Evolutionary conservation across 2,888 invertebrate genomes (phyloP), one percentile per base, ranked within the genome.

Genomic region (Callyntrura guangdongensis): DNA sequence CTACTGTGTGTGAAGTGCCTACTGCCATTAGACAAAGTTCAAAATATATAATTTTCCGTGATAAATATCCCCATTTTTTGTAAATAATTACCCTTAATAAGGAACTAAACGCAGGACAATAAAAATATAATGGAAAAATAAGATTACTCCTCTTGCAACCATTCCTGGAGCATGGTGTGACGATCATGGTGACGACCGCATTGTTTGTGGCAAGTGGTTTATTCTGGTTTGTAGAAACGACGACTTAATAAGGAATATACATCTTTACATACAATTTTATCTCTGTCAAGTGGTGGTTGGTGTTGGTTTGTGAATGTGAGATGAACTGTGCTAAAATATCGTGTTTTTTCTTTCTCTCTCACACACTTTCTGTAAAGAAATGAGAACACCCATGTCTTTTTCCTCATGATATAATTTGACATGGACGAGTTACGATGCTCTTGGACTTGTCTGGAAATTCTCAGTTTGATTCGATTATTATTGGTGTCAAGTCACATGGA

Each of bases 361-460:
- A 36, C 36, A 4, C 36, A 36, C 36, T 36, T 36, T 36, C 36
- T 36, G 36, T n/a, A 79, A 64, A 45, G 22, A 47, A 82, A 45
- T 61, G 82, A 82, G 82, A 82, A 82, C 82, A 82, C 82, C 64
- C 61, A 79, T 27, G 12, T 64, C 59, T 59, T 47, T 20, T 45
- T 81, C 61, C 59, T 59, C 2, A 53, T 59, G n/a, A 36, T 36
- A 36, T 6, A 59, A 22, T 84, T 84, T 49, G 84, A 79, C 79
- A 79, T 27, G 56, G n/a, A 53, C 56, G 79, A 79, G 25, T 79
- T 79, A 79, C 79, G 56, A 20, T 25, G 79, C 56, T 79, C 79
- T 74, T 87, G 86, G 64, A 77, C 64, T 87, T 79, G 79, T 87
- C 86, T 87, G 86, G 86, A 87, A 87, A 87, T 67, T 79, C 79